phyloP scores from a whole-genome alignment of 2,113 vertebrate species.

The Catharus bicknelli region DNA sequence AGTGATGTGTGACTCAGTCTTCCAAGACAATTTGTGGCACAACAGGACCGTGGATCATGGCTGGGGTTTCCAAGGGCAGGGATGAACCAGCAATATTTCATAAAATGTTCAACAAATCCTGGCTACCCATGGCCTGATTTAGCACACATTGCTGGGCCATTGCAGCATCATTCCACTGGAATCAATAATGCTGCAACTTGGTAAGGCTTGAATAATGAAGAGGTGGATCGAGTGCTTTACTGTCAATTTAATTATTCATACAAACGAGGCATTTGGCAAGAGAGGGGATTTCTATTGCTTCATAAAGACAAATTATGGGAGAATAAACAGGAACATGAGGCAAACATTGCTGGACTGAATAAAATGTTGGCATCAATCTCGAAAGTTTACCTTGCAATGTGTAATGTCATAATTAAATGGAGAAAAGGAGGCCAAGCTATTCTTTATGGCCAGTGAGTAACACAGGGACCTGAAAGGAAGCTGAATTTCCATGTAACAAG shows the following conservation, averaged over 20 bases:
- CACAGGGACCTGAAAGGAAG: background rate
- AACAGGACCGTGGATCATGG: background rate
- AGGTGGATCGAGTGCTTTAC: background rate
- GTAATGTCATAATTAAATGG: background rate
- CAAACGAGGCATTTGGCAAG: slow-evolving; percentile 37
- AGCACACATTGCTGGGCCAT: background rate
- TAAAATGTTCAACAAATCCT: background rate
- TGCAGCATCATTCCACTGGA: background rate
- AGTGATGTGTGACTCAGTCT: background rate
- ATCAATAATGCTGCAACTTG: slow-evolving; percentile 31
- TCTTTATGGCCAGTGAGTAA: background rate
- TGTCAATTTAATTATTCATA: slow-evolving; percentile 52
- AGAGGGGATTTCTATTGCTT: slow-evolving; percentile 26
- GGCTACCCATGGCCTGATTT: background rate
- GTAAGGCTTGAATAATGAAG: slow-evolving; percentile 35
- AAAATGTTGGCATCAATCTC: slow-evolving; percentile 31
- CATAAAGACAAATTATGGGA: slow-evolving; percentile 46
- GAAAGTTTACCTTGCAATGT: slow-evolving; percentile 38
- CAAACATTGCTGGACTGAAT: background rate
- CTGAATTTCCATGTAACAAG: background rate
- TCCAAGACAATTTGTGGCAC: background rate
- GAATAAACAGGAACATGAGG: slow-evolving; percentile 32
- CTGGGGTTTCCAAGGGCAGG: background rate
- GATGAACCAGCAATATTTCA: background rate
- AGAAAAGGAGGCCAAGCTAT: background rate